Conservation (phyloP, 2,797 vertebrate genomes). For the Channallabes apus region DNA sequence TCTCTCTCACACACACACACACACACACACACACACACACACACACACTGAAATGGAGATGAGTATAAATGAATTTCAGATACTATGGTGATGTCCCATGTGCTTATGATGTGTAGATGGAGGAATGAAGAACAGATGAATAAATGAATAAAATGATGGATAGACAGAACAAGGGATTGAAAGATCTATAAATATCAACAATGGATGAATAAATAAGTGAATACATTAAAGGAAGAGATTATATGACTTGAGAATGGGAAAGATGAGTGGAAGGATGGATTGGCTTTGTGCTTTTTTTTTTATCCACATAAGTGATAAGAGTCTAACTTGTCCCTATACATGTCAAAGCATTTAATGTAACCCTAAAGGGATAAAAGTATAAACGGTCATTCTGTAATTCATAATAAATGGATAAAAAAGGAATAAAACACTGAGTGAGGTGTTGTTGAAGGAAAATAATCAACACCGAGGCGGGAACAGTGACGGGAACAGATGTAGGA, state of each 20-base stretch:
- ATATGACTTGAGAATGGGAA: no score
- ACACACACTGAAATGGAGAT: not conserved
- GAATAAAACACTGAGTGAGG: not conserved
- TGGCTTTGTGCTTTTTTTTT: no score
- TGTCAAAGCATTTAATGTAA: not conserved
- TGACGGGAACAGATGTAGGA: not conserved
- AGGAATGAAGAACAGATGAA: not conserved
- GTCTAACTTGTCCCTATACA: not conserved
- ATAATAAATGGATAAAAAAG: not conserved
- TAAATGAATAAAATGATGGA: not conserved
- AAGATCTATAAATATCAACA: not conserved
- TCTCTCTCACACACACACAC: no score
- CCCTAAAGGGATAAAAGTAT: not conserved
- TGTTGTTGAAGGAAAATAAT: not conserved
- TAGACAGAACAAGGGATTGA: constrained; percentile 5
- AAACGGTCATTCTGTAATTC: not conserved
- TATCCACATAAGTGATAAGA: not conserved
- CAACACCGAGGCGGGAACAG: not conserved
- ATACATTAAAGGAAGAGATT: not conserved
- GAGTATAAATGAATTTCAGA: not conserved
- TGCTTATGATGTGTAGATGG: not conserved
- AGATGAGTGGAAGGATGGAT: no score
- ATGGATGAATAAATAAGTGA: not conserved
- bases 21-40: constrained; percentile 15
- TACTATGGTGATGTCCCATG: not conserved